phyloP scores from a whole-genome alignment of 2,888 invertebrate species.

The Palloptera scutellata region DNA sequence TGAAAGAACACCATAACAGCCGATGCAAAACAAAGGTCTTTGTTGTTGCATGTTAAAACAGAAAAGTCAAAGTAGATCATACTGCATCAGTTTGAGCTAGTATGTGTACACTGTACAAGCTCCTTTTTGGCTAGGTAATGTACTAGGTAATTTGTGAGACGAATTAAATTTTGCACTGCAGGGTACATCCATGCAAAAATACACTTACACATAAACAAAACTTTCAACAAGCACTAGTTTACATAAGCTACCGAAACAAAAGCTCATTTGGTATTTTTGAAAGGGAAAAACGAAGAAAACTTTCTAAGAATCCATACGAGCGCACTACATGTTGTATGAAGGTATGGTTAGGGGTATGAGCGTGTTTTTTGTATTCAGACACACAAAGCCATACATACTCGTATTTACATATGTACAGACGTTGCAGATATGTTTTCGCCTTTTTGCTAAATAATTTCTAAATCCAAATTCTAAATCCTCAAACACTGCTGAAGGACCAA shows the following conservation, averaged over 20 bases:
- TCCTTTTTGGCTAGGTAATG: no score
- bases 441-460: slow-evolving; percentile 3
- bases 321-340: background rate
- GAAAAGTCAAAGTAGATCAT: no score
- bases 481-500: slow-evolving; percentile 2
- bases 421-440: background rate
- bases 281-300: background rate
- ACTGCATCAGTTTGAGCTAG: no score
- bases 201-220: background rate
- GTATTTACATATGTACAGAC: background rate
- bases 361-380: background rate
- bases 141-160: no score
- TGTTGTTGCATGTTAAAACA: no score
- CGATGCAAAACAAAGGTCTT: no score
- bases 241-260: background rate
- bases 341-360: background rate
- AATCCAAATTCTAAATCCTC: slow-evolving; percentile 2
- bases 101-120: no score
- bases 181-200: background rate
- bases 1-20: no score
- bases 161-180: no score
- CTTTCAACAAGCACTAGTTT: background rate
- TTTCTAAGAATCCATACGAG: background rate
- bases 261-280: background rate
- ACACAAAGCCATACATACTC: no score